Evolutionary conservation across 2,113 vertebrate species (phyloP), one percentile per base, ranked within the genome.

Genomic region (Paratilapia polleni): DNA sequence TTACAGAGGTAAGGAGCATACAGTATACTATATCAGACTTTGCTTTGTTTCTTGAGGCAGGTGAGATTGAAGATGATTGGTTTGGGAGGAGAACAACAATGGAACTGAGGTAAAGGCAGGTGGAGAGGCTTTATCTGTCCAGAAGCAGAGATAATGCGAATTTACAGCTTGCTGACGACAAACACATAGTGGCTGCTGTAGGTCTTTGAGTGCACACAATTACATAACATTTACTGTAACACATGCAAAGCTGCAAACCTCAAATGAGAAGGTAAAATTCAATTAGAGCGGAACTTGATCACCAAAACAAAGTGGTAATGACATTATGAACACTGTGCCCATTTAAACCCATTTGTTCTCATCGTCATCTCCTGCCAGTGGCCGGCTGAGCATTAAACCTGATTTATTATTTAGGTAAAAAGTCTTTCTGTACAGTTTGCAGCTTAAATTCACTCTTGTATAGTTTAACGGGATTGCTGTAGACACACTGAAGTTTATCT

Each of bases 271-370:
- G 11, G 59, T 24, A 24, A 24, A 90, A 93, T 83, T 28, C 17
- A 75, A 89, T 91, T 88, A 89, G 8, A 62, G 19, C 2, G 19
- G 19, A 89, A 92, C 70, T 43, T 79, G 89, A 87, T 88, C 76
- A 76, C n/a, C 2, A 26, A 22, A 57, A 31, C 26, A 22, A 62
- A 0, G 4, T 19, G 41, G 6, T 87, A 90, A 90, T 81, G 34
- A 60, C 57, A 82, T 90, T 66, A 84, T 17, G n/a, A 57, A 81
- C 47, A 36, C 22, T 78, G 70, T 57, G 1, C 12, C 80, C 77
- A 87, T 73, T 87, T 66, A 34, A 68, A 76, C 22, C 73, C 70
- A 80, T 78, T 77, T 38, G 20, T 24, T 74, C 15, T 78, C 41
- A 31, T 76, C 8, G n/a, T 82, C 28, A 8, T 61, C 62, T n/a